A percentile compares a stretch with the other conserved stretches of the same genome.
These are phyloP conservation scores for Sebastes dallii DNA, from an alignment of 2,797 vertebrate species.

Conservation along the genomic window DNA sequence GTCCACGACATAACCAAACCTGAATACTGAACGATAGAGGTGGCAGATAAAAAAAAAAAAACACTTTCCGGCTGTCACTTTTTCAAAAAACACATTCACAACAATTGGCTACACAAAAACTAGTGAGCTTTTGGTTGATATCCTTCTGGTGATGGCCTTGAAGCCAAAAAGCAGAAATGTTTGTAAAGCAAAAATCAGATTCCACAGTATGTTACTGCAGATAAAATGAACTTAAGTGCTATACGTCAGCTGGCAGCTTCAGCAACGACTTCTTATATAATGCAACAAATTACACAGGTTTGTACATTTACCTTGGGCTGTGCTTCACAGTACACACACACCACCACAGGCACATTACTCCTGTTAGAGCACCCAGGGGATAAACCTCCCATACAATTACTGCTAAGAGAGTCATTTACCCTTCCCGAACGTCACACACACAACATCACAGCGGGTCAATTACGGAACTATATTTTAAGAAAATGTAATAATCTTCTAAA, in stretches of 20 bases:
- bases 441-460: neutral
- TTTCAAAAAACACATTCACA: neutral
- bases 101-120: neutral
- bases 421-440: neutral
- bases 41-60: neutral
- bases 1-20: neutral
- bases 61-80: neutral
- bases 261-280: slow-evolving; percentile 15
- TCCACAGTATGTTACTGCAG: neutral
- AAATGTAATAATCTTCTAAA: neutral
- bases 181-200: neutral
- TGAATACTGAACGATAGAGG: neutral
- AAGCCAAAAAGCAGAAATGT: neutral
- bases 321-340: neutral
- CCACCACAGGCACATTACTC: neutral
- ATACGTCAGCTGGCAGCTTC: neutral
- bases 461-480: neutral
- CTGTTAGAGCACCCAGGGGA: slow-evolving; percentile 8
- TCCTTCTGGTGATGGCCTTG: neutral
- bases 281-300: neutral
- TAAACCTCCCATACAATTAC: slow-evolving; percentile 23
- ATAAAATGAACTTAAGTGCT: neutral
- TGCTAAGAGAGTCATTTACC: slow-evolving; percentile 13
- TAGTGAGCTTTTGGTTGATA: neutral
- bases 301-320: neutral